Conservation (phyloP, 2,797 vertebrate species). For the Falco columbarius region DNA sequence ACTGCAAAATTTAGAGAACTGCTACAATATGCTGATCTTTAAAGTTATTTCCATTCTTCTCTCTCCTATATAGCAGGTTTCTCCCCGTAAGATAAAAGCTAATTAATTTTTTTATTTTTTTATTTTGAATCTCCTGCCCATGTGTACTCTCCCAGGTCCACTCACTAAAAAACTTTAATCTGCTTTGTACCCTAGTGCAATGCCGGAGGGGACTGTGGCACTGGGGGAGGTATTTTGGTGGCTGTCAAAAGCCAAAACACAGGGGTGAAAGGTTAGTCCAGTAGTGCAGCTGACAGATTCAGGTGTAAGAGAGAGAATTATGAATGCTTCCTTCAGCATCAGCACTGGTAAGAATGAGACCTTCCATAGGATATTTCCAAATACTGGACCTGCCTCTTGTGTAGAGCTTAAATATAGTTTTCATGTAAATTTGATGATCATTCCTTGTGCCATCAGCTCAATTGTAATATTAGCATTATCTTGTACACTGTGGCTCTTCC, state of each 20-base stretch:
- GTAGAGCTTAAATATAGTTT: not conserved
- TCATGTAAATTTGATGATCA: not conserved
- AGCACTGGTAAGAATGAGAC: not conserved
- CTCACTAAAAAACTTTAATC: not conserved
- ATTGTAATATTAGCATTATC: not conserved
- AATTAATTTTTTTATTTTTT: not conserved
- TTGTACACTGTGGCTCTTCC: not conserved
- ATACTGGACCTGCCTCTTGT: not conserved
- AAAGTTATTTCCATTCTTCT: not conserved
- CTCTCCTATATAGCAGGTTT: not conserved
- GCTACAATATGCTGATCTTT: not conserved
- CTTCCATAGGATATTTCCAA: not conserved
- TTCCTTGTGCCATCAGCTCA: not conserved
- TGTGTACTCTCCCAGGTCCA: not conserved
- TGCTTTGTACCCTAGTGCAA: not conserved
- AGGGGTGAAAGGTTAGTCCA: not conserved
- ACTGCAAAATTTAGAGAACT: not conserved
- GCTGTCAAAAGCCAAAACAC: not conserved
- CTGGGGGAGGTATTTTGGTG: not conserved
- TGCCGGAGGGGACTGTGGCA: not conserved
- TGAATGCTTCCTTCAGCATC: not conserved
- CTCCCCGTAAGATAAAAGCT: not conserved
- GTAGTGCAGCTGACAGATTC: not conserved
- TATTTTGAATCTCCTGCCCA: not conserved
- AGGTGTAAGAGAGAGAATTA: not conserved